A percentile compares a stretch with the other conserved stretches of the same genome.
Evolutionary conservation across 2,113 vertebrate species (phyloP).

Genomic region (Phoxinus phoxinus): DNA sequence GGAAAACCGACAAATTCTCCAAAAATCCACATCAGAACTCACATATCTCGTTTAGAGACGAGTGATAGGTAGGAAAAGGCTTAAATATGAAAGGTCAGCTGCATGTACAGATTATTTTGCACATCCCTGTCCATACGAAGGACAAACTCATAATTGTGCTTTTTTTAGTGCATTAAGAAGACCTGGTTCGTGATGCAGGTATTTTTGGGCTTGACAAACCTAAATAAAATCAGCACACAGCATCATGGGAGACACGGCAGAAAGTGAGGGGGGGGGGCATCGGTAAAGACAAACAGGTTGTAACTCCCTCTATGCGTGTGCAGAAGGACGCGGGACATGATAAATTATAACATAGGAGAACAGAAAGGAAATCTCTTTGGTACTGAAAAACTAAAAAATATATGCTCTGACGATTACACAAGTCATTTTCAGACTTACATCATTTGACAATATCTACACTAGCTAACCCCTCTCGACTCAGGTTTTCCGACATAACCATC

Average conservation of each 20-base stretch:
- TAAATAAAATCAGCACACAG: neutral
- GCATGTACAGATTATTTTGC: constrained; percentile 60
- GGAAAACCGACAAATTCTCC: constrained; percentile 32
- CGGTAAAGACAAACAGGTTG: neutral
- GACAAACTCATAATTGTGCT: constrained; percentile 55
- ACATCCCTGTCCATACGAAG: constrained; percentile 30
- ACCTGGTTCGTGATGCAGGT: constrained; percentile 34
- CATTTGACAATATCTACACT: constrained; percentile 28
- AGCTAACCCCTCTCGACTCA: constrained; percentile 24
- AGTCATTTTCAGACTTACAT: constrained; percentile 36
- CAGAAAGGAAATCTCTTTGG: constrained; percentile 50
- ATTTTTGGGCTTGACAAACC: constrained; percentile 20
- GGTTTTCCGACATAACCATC: constrained; percentile 4
- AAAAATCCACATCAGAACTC: constrained; percentile 42
- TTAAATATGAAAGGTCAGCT: constrained; percentile 72
- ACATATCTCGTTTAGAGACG: constrained; percentile 47
- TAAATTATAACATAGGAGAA: neutral
- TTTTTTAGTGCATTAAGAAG: constrained; percentile 57
- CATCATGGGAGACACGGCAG: neutral
- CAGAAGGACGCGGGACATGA: constrained; percentile 27
- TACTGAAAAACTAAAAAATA: constrained; percentile 51
- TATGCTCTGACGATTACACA: constrained; percentile 23
- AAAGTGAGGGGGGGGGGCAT: neutral
- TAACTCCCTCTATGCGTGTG: constrained; percentile 4
- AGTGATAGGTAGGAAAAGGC: constrained; percentile 35